Evolutionary conservation across 2,888 invertebrate genomes (phyloP).

Genomic region (Spodoptera exigua): DNA sequence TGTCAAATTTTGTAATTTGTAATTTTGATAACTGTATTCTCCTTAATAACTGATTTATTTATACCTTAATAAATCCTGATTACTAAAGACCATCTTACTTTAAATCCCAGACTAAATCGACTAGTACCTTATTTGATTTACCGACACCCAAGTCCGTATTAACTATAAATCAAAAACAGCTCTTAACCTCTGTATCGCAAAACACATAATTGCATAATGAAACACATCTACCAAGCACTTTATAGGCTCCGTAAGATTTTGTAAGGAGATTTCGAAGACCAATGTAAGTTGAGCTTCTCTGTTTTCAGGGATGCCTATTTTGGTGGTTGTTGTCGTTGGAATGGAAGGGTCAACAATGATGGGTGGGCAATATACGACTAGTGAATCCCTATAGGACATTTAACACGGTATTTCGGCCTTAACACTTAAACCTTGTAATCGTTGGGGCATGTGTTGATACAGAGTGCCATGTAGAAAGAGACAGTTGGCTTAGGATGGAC

Average conservation of each 20-base stretch:
- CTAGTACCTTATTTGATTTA: constrained; percentile 38
- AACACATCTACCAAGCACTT: constrained; percentile 60
- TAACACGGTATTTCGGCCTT: constrained; percentile 83
- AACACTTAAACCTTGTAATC: constrained; percentile 84
- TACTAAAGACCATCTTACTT: constrained; percentile 26
- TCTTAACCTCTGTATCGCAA: constrained; percentile 22
- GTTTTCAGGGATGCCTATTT: constrained; percentile 15
- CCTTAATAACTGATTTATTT: no score
- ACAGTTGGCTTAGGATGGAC: constrained; percentile 60
- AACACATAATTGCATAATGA: constrained; percentile 42
- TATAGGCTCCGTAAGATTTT: constrained; percentile 70
- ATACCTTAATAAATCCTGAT: constrained; percentile 11
- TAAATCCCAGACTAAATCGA: constrained; percentile 38
- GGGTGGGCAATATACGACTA: constrained; percentile 80
- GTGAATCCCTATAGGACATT: constrained; percentile 79
- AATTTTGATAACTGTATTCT: no score
- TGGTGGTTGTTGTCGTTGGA: constrained; percentile 50
- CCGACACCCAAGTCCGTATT: not conserved
- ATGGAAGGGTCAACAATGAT: constrained; percentile 72
- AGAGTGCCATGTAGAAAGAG: constrained; percentile 64
- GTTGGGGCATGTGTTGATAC: constrained; percentile 76
- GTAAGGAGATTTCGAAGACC: constrained; percentile 53
- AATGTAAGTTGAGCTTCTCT: constrained; percentile 26
- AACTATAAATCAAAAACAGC: constrained; percentile 29
- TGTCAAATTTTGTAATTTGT: not conserved